Evolutionary conservation across 2,113 vertebrate genomes (phyloP).

Genomic region (Bostrychus sinensis): DNA sequence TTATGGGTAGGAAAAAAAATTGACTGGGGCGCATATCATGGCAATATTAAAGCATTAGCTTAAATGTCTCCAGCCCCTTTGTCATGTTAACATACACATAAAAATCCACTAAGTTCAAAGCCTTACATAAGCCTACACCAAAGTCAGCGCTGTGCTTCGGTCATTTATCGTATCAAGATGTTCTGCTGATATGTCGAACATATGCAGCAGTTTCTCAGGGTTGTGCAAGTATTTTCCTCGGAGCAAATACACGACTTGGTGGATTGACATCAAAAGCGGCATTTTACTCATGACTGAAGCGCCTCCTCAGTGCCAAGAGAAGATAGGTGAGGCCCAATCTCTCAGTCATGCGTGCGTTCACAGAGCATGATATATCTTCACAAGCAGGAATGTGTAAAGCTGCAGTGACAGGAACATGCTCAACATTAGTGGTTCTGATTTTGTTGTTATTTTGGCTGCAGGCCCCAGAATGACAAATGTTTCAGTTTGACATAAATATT

Average conservation of each 20-base stretch:
- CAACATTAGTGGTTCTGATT: neutral
- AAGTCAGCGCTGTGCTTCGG: constrained; percentile 14
- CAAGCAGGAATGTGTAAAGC: constrained; percentile 3
- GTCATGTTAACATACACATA: neutral
- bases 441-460: neutral
- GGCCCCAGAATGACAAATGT: neutral
- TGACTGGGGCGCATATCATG: too few species aligned
- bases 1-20: too few species aligned
- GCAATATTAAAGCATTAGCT: too few species aligned
- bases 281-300: constrained; percentile 14
- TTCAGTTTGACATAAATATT: neutral
- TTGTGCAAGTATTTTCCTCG: constrained; percentile 18
- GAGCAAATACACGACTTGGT: constrained; percentile 11
- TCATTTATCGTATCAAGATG: constrained; percentile 32
- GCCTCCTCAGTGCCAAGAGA: constrained; percentile 19
- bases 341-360: neutral
- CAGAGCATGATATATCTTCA: neutral
- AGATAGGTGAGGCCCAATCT: constrained; percentile 21
- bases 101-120: neutral
- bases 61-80: neutral
- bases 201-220: neutral
- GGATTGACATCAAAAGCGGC: constrained; percentile 37
- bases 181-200: constrained; percentile 5
- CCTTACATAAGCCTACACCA: neutral
- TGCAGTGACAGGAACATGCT: neutral